phyloP scores from a whole-genome alignment of 1,140 invertebrate species.

The Drosophila bocki region DNA sequence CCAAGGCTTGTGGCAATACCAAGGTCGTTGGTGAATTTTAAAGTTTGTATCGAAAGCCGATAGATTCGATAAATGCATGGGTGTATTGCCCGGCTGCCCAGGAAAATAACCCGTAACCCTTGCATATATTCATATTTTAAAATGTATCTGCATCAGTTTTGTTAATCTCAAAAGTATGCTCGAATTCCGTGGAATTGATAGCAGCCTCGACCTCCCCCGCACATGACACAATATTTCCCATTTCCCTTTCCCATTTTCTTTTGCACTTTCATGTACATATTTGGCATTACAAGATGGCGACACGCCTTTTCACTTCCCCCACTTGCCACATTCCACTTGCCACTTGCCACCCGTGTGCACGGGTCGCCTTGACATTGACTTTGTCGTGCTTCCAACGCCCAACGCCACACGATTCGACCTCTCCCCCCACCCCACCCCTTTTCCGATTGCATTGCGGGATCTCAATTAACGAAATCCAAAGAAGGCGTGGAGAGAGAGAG shows the following conservation, averaged over 20 bases:
- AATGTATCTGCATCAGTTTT: not conserved
- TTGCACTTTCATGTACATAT: constrained; percentile 6
- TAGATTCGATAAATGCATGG: too few relatives aligned
- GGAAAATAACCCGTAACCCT: too few relatives aligned
- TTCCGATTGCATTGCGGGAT: constrained; percentile 4
- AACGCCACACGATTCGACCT: not conserved
- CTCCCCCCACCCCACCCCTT: not conserved
- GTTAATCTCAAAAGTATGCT: too few relatives aligned
- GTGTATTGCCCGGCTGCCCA: too few relatives aligned
- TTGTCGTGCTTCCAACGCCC: constrained; percentile 29
- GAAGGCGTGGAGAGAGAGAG: constrained; percentile 7
- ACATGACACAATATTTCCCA: not conserved
- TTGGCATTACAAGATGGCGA: constrained; percentile 19
- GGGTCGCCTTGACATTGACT: constrained; percentile 60
- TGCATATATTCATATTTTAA: not conserved
- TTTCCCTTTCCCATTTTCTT: not conserved
- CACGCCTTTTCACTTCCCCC: constrained; percentile 7
- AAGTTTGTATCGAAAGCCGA: too few relatives aligned
- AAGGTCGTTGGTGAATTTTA: constrained; percentile 33
- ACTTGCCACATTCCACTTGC: not conserved
- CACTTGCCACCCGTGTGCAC: constrained; percentile 19
- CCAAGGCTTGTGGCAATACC: not conserved
- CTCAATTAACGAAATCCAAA: constrained; percentile 42
- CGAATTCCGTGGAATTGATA: not conserved
- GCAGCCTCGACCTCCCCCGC: not conserved